Evolutionary conservation across 2,797 vertebrate genomes (phyloP).

Genomic region (Sebastes minor): DNA sequence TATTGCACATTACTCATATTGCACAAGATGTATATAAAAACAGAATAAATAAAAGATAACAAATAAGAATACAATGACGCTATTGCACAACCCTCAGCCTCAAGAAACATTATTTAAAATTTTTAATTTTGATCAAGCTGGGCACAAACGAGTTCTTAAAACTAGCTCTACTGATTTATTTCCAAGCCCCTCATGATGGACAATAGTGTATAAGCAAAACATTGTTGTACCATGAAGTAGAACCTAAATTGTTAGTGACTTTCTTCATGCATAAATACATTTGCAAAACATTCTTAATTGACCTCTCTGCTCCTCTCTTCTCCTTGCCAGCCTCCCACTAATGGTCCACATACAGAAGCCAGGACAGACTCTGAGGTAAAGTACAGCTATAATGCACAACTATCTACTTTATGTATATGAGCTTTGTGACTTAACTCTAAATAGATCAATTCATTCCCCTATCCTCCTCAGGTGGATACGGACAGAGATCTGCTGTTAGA

Average conservation of each 20-base stretch:
- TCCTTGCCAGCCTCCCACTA: background rate
- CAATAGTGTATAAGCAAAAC: background rate
- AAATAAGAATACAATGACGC: too few relatives aligned
- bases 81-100: too few relatives aligned
- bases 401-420: background rate
- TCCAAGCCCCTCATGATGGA: background rate
- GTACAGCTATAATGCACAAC: background rate
- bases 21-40: too few relatives aligned
- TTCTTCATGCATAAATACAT: background rate
- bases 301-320: background rate
- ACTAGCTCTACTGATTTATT: background rate
- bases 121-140: too few relatives aligned
- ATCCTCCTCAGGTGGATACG: background rate
- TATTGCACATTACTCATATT: too few relatives aligned
- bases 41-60: too few relatives aligned
- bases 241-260: background rate
- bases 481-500: conserved; percentile 64
- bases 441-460: background rate
- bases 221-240: background rate
- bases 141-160: too few relatives aligned
- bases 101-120: too few relatives aligned
- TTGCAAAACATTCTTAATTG: background rate
- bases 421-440: background rate
- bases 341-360: background rate
- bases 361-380: conserved; percentile 20